Evolutionary conservation across 2,113 vertebrate genomes (phyloP).

Genomic region (Paralichthys olivaceus): DNA sequence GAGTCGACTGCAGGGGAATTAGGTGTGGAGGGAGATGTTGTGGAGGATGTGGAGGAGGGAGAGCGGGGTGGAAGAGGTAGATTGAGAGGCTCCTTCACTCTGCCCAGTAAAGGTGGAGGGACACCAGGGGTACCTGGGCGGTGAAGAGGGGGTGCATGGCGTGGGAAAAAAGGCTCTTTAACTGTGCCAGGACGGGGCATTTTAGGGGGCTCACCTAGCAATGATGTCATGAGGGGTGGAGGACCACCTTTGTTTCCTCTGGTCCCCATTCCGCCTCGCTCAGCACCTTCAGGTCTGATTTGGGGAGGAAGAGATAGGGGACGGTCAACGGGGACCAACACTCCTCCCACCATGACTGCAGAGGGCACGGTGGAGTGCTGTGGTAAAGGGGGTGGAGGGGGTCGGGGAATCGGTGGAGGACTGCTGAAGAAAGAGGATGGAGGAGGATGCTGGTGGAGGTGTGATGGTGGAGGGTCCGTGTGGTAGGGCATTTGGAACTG

Average conservation of each 20-base stretch:
- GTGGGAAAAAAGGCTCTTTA: constrained; percentile 87
- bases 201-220: constrained; percentile 77
- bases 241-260: constrained; percentile 62
- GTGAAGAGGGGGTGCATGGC: constrained; percentile 81
- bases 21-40: constrained; percentile 69
- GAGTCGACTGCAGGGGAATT: constrained; percentile 74
- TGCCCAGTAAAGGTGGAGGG: constrained; percentile 81
- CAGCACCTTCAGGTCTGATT: constrained; percentile 63
- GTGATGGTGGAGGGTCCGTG: constrained; percentile 67
- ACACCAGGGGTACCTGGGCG: constrained; percentile 74
- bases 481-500: constrained; percentile 77
- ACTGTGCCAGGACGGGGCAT: constrained; percentile 86
- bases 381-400: constrained; percentile 71
- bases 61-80: constrained; percentile 66
- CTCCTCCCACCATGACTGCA: constrained; percentile 82
- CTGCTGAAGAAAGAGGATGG: constrained; percentile 64
- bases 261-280: constrained; percentile 55
- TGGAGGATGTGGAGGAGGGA: constrained; percentile 67
- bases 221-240: constrained; percentile 71
- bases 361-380: constrained; percentile 70
- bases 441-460: constrained; percentile 69
- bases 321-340: constrained; percentile 78
- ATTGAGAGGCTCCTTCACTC: constrained; percentile 81
- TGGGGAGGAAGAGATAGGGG: constrained; percentile 65
- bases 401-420: constrained; percentile 68